Evolutionary conservation across 2,113 vertebrate genomes (phyloP), one percentile per base, ranked within the genome.

Genomic region (Myodes glareolus): DNA sequence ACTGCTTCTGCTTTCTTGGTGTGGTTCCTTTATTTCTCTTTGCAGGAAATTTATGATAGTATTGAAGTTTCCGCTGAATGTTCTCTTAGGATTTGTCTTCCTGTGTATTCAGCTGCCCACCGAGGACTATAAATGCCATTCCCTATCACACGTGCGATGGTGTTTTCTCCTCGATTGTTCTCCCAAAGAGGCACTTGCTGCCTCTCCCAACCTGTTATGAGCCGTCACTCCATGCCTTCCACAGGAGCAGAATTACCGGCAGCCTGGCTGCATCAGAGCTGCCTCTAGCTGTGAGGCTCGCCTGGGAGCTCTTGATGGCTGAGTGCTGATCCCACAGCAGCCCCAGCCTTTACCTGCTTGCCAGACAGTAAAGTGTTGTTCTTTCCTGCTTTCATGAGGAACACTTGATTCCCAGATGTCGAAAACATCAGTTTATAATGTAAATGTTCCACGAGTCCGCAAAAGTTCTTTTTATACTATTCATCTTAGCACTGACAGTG

Each of bases 401-500:
- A 93, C 92, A 88, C 90, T 85, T 97, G 90, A 16, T 97, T 98
- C 95, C 63, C 36, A 6, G 94, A 61, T 91, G 65, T 96, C 85
- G 75, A 27, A 95, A 95, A 29, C 90, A 82, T 68, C 90, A 90
- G 63, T 55, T 91, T 67, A 81, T 67, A 94, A 68, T 88, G 88
- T 84, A 90, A 96, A 96, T 87, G 58, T 95, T 88, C 31, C 90
- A 0, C 39, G 25, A 87, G 90, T 91, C 76, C 88, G 77, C 92
- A 31, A n/a, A 91, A 94, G 0, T 95, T 94, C 90, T 70, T 95
- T 96, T 95, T 96, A 58, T 97, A 29, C n/a, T 81, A 2, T 92
- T 87, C 78, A 0, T 95, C 97, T 97, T 95, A 55, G 42, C 94
- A 94, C 75, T 97, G 95, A 96, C 89, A 95, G 75, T 97, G 42